These are phyloP conservation scores for Trichomycterus rosablanca DNA, from an alignment of 2,113 vertebrate species.

Conservation along the genomic window DNA sequence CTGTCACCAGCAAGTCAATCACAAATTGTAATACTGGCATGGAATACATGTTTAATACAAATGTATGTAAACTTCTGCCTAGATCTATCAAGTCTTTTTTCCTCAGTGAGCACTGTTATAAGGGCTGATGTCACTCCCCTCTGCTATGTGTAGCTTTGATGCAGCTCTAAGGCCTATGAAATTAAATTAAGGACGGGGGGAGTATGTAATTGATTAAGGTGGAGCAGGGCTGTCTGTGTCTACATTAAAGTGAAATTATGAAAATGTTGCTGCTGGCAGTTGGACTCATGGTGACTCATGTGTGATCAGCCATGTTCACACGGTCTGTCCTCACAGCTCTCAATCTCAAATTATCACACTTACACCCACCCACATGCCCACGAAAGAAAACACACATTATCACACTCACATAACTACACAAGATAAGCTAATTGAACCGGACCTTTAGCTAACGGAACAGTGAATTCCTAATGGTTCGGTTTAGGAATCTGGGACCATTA, in stretches of 20 bases:
- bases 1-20: too few species aligned
- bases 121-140: background rate
- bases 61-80: too few species aligned
- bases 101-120: background rate
- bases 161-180: background rate
- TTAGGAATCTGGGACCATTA: too few species aligned
- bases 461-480: too few species aligned
- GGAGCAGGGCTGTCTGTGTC: background rate
- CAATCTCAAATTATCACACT: slow-evolving; percentile 11
- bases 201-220: slow-evolving; percentile 1
- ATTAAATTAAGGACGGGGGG: slow-evolving; percentile 6
- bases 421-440: slow-evolving; percentile 3
- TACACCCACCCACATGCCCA: slow-evolving; percentile 28
- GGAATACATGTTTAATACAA: too few species aligned
- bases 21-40: too few species aligned
- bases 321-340: slow-evolving; percentile 22
- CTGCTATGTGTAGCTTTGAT: slow-evolving; percentile 4
- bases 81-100: background rate
- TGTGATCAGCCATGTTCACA: slow-evolving; percentile 31
- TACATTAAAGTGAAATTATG: slow-evolving; percentile 1
- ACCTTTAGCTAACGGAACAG: background rate
- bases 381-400: slow-evolving; percentile 20
- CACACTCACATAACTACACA: slow-evolving; percentile 16
- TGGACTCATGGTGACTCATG: slow-evolving; percentile 30
- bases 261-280: slow-evolving; percentile 7